These are phyloP conservation scores for Eurytemora carolleeae DNA, from an alignment of 1,140 invertebrate genomes.

Conservation along the genomic window DNA sequence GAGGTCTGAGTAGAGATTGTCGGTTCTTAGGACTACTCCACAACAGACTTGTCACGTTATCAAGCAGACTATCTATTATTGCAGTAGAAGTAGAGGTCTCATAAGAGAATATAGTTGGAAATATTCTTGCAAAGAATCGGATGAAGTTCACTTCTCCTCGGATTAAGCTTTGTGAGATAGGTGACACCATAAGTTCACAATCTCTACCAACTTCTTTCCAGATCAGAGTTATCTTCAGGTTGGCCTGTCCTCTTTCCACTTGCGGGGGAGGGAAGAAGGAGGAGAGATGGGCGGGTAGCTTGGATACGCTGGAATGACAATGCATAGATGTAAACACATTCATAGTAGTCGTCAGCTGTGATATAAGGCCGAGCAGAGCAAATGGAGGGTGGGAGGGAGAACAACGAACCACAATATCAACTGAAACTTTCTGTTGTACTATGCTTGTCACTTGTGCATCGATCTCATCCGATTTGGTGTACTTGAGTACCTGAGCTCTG, in stretches of 20 bases:
- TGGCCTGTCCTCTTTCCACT: slow-evolving; percentile 21
- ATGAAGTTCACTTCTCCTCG: slow-evolving; percentile 36
- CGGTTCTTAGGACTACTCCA: slow-evolving; percentile 32
- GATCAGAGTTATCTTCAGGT: slow-evolving; percentile 41
- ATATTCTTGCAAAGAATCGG: slow-evolving; percentile 31
- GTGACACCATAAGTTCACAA: slow-evolving; percentile 28
- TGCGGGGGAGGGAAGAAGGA: slow-evolving; percentile 20
- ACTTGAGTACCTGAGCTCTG: no score
- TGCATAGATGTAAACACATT: slow-evolving; percentile 33
- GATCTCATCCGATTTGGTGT: no score
- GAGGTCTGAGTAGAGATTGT: slow-evolving; percentile 25
- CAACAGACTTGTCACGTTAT: slow-evolving; percentile 30
- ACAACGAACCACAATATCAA: no score
- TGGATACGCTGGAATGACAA: slow-evolving; percentile 39
- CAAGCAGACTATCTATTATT: slow-evolving; percentile 35
- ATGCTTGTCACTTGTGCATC: no score
- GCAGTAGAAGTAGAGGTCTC: neutral
- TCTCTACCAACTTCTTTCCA: slow-evolving; percentile 45
- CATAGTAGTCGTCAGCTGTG: no score
- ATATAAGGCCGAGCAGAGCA: no score
- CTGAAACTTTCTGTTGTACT: no score
- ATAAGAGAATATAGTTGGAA: neutral
- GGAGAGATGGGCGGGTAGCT: slow-evolving; percentile 24
- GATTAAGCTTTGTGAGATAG: slow-evolving; percentile 27
- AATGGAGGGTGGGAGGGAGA: no score